phyloP scores from a whole-genome alignment of 2,888 invertebrate genomes.

The Lapara coniferarum region DNA sequence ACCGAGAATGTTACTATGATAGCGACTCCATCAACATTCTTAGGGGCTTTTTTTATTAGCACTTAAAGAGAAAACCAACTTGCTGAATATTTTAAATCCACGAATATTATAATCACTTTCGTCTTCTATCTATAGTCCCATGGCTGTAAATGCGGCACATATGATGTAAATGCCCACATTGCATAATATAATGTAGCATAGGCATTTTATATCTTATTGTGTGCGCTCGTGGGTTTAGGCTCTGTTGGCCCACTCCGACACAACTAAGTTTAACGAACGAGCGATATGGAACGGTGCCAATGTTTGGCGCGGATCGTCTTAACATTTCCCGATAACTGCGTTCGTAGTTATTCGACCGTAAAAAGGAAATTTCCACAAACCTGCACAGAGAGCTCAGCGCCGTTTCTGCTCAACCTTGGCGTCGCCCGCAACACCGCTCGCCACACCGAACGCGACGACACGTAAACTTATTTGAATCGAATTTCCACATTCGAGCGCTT shows the following conservation, averaged over 20 bases:
- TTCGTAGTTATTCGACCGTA: constrained; percentile 61
- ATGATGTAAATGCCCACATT: constrained; percentile 27
- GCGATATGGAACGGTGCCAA: constrained; percentile 65
- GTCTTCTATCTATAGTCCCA: not conserved
- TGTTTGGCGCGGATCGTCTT: constrained; percentile 66
- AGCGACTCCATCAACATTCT: not conserved
- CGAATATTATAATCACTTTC: constrained; percentile 19
- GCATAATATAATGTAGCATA: not conserved
- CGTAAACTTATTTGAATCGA: constrained; percentile 65
- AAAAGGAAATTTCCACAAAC: constrained; percentile 65
- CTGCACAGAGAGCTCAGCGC: constrained; percentile 50
- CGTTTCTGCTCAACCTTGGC: constrained; percentile 29
- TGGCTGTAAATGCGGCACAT: constrained; percentile 13
- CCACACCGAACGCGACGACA: constrained; percentile 58
- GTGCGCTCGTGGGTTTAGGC: constrained; percentile 38
- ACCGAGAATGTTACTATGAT: not conserved
- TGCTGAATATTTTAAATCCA: constrained; percentile 6
- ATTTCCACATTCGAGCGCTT: constrained; percentile 56
- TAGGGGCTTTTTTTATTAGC: constrained; percentile 4
- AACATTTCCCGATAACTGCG: constrained; percentile 66
- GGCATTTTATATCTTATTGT: constrained; percentile 43
- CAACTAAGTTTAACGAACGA: constrained; percentile 48
- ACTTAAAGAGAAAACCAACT: not conserved
- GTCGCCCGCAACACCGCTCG: constrained; percentile 47
- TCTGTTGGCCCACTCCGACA: constrained; percentile 37